phyloP scores from a whole-genome alignment of 2,113 vertebrate species.

The Labeo catla region DNA sequence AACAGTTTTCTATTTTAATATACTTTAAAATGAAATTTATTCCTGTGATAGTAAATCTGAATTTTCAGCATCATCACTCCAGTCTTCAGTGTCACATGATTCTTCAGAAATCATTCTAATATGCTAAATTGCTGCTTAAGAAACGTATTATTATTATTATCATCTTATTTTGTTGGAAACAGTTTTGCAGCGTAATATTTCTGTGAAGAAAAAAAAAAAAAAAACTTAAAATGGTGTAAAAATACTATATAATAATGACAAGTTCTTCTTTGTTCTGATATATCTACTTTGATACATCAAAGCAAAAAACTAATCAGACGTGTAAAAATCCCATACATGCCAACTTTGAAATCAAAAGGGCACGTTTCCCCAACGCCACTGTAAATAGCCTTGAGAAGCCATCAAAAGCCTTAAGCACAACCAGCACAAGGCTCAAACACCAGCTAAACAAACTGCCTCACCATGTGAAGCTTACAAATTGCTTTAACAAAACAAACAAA shows the following conservation, averaged over 20 bases:
- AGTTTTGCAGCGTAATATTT: neutral
- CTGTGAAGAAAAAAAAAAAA: neutral
- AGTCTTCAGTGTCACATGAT: neutral
- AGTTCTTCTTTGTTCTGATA: neutral
- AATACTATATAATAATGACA: neutral
- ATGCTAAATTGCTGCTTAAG: no score
- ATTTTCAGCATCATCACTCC: no score
- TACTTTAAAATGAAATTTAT: no score
- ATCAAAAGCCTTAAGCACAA: neutral
- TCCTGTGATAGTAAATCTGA: no score
- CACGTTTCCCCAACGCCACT: neutral
- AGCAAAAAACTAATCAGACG: neutral
- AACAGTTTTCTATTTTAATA: no score
- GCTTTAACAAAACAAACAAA: conserved; percentile 22
- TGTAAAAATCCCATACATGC: neutral
- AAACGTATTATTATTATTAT: neutral
- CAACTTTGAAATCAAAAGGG: neutral
- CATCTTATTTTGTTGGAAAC: neutral
- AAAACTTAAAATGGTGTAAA: neutral
- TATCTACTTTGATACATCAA: no score
- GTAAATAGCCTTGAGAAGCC: neutral
- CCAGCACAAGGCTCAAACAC: neutral
- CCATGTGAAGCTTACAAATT: neutral
- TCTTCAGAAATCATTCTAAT: neutral
- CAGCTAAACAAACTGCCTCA: neutral